Evolutionary conservation across 2,797 vertebrate species (phyloP).

Genomic region (Sebastiscus albofasciatus): DNA sequence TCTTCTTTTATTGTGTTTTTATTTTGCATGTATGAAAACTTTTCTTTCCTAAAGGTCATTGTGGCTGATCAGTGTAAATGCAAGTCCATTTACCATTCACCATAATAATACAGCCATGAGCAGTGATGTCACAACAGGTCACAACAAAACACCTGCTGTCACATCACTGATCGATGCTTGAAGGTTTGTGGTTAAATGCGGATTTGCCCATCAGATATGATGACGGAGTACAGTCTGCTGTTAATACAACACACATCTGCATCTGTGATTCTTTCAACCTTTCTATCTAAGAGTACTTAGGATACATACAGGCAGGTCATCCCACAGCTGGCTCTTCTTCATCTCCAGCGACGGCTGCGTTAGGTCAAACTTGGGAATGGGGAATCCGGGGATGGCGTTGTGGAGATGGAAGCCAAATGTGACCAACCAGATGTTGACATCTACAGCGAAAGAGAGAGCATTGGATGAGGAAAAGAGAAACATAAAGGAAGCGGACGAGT

Average conservation of each 20-base stretch:
- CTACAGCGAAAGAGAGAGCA: slow-evolving; percentile 71
- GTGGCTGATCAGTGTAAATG: background rate
- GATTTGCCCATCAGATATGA: background rate
- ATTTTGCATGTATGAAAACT: background rate
- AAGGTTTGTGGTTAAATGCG: background rate
- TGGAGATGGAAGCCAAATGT: slow-evolving; percentile 99
- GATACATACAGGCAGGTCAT: slow-evolving; percentile 92
- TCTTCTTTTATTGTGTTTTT: background rate
- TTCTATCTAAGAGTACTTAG: background rate
- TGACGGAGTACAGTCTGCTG: background rate
- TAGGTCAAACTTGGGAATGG: slow-evolving; percentile 95
- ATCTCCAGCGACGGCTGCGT: slow-evolving; percentile 96
- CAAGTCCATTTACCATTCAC: no score
- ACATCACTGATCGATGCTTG: background rate
- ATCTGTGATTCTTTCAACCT: background rate
- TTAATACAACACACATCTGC: background rate
- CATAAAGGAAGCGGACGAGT: background rate
- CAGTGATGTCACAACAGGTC: background rate
- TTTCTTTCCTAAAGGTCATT: background rate
- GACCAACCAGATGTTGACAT: slow-evolving; percentile 99
- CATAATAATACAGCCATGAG: background rate
- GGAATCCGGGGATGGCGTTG: slow-evolving; percentile 98
- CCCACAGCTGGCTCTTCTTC: slow-evolving; percentile 97
- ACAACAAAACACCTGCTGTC: background rate
- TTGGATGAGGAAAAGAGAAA: background rate